Evolutionary conservation across 2,888 invertebrate genomes (phyloP), one percentile per base, ranked within the genome.

Genomic region (Tachystola acroxantha): DNA sequence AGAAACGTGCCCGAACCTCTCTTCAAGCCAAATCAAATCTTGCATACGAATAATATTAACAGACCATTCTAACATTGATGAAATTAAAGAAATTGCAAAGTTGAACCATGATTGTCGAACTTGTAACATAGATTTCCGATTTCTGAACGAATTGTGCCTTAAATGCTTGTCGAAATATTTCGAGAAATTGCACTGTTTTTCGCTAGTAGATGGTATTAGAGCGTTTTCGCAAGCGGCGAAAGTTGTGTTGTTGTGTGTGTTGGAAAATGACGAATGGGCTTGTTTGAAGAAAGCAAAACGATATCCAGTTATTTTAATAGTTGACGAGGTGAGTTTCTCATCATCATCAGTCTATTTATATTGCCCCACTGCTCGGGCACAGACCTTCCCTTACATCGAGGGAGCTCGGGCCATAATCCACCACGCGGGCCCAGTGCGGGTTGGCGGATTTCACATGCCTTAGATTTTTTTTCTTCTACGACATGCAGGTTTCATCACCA

Each of bases 221-320:
- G 75, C 85, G 9, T 76, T 86, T 39, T 77, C 73, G 1, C 71
- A 78, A 43, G 57, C 80, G n/a, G 75, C 68, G 1, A 64, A 53
- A 13, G 54, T 57, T 25, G 64, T 89, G 1, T 84, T 71, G 38
- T n/a, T n/a, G n/a, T n/a, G n/a, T n/a, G 16, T 16, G 3, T 4
- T 3, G 6, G 75, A 78, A 27, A 53, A 63, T 14, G 75, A 74
- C 1, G 74, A 79, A 29, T 79, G 81, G 69, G 52, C 64, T 1
- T 50, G 40, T 0, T 52, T 89, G 43, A 78, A 72, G 54, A 68
- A 69, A 32, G 81, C 87, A 0, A 87, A 79, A 41, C 72, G 91
- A 32, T 84, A 90, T 69, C 90, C 91, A 0, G 84, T 92, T 31
- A 84, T 93, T 51, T 68, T 93, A 42, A 89, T 93, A 48, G 71